Evolutionary conservation across 2,888 invertebrate genomes (phyloP), one percentile per base, ranked within the genome.

Genomic region (Brachyptera risi): DNA sequence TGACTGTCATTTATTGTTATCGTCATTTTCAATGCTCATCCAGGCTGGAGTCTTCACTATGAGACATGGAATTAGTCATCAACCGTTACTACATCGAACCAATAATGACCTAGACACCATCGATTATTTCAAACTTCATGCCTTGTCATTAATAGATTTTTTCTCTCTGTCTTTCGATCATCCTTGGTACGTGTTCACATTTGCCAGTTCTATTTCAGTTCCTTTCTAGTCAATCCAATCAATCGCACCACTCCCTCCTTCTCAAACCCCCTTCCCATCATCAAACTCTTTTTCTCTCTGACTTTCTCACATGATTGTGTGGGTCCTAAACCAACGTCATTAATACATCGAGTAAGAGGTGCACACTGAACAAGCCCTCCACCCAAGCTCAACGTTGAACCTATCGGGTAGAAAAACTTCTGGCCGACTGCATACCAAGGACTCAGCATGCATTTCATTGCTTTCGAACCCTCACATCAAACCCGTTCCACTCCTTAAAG

Each of bases 211-310:
- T 50, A 35, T 37, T 49, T 47, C 40, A 24, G 23, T 21, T 50
- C 35, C 15, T 38, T 62, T 42, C 40, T 31, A 62, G 58, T 62
- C 62, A 62, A 56, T 62, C 58, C 58, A 62, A 62, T 62, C 61
- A 61, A 62, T 58, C 64, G 59, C 27, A 7, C 27, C 37, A 40
- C 60, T 50, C 58, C 50, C 37, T 58, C 62, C 37, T 56, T 35
- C 49, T 54, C 24, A 60, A 49, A 38, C 56, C 59, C 21, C 58
- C 47, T 5, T 21, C 31, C 49, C 44, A 42, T 15, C n/a, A n/a
- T n/a, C n/a, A n/a, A 26, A 37, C 42, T 24, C 56, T 44, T 24
- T n/a, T n/a, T n/a, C n/a, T n/a, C n/a, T n/a, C n/a, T n/a, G n/a
- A n/a, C n/a, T n/a, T n/a, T n/a, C n/a, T n/a, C n/a, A n/a, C n/a